Conservation (phyloP, 2,888 invertebrate genomes). For the Ormyrus thymus region DNA sequence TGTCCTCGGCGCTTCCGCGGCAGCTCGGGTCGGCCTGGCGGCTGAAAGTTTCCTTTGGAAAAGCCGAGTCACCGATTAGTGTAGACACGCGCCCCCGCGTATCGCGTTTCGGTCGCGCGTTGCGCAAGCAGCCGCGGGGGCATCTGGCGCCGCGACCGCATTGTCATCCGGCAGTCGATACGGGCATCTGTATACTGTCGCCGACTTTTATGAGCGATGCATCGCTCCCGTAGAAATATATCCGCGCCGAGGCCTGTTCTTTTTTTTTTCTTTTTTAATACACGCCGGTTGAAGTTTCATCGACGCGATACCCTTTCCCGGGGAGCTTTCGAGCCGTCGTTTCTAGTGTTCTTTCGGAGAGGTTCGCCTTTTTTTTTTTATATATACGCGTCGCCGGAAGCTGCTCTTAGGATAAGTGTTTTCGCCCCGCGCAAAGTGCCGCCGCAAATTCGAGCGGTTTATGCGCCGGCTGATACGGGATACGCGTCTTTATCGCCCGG, state of each 20-base stretch:
- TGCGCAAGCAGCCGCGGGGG: background rate
- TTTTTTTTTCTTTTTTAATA: slow-evolving; percentile 16
- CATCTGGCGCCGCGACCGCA: slow-evolving; percentile 17
- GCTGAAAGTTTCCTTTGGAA: slow-evolving; percentile 44
- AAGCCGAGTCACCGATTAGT: slow-evolving; percentile 38
- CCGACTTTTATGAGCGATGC: slow-evolving; percentile 75
- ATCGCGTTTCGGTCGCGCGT: background rate
- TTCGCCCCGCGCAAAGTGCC: background rate
- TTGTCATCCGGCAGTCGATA: slow-evolving; percentile 56
- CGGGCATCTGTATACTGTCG: slow-evolving; percentile 62
- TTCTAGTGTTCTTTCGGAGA: slow-evolving; percentile 3
- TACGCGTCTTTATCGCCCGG: background rate
- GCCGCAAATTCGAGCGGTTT: slow-evolving; percentile 38
- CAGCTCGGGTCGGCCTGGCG: background rate
- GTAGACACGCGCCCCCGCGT: slow-evolving; percentile 2
- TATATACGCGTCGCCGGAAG: background rate
- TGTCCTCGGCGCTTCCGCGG: slow-evolving; percentile 20
- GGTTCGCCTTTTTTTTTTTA: background rate
- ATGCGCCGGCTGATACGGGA: background rate
- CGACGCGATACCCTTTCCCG: slow-evolving; percentile 27
- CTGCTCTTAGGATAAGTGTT: slow-evolving; percentile 48
- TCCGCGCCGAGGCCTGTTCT: background rate
- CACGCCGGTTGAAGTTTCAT: slow-evolving; percentile 47
- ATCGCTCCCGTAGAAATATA: slow-evolving; percentile 30
- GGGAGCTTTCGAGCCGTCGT: slow-evolving; percentile 12